Percentiles rank a stretch among this genome's conserved stretches.
phyloP scores from a whole-genome alignment of 1,140 invertebrate species.

The Melanaphis sacchari region DNA sequence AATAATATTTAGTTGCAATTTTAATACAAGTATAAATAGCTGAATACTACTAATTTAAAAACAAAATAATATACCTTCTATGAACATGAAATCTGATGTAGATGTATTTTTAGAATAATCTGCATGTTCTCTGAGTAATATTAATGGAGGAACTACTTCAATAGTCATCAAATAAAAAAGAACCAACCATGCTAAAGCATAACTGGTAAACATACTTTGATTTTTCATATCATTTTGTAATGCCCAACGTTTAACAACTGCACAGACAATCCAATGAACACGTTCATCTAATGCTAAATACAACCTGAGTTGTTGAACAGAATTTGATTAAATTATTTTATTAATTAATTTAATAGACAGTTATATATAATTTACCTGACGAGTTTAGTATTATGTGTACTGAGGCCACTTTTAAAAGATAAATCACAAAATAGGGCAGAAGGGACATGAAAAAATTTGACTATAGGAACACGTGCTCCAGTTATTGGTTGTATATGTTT shows the following conservation, averaged over 20 bases:
- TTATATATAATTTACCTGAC: slow-evolving; percentile 63
- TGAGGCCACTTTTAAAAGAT: slow-evolving; percentile 68
- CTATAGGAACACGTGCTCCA: slow-evolving; percentile 68
- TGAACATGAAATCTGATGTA: slow-evolving; percentile 43
- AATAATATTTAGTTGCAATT: background rate
- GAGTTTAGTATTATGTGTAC: slow-evolving; percentile 67
- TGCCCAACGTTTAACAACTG: slow-evolving; percentile 68
- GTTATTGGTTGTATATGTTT: slow-evolving; percentile 63
- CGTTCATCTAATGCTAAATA: slow-evolving; percentile 62
- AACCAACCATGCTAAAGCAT: slow-evolving; percentile 64
- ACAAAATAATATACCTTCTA: slow-evolving; percentile 26
- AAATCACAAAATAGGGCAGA: slow-evolving; percentile 67
- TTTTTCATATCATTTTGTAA: slow-evolving; percentile 62
- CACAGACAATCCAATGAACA: slow-evolving; percentile 62
- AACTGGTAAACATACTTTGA: slow-evolving; percentile 63
- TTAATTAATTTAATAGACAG: background rate
- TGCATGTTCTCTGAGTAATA: slow-evolving; percentile 25
- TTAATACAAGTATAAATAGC: background rate
- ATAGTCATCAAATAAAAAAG: slow-evolving; percentile 64
- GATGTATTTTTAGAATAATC: background rate
- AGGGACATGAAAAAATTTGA: slow-evolving; percentile 66
- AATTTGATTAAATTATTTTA: slow-evolving; percentile 62
- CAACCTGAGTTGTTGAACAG: slow-evolving; percentile 61
- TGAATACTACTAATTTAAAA: background rate
- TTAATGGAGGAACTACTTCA: slow-evolving; percentile 38